Conservation (phyloP, 2,888 invertebrate genomes). For the Drosophila incognita region DNA sequence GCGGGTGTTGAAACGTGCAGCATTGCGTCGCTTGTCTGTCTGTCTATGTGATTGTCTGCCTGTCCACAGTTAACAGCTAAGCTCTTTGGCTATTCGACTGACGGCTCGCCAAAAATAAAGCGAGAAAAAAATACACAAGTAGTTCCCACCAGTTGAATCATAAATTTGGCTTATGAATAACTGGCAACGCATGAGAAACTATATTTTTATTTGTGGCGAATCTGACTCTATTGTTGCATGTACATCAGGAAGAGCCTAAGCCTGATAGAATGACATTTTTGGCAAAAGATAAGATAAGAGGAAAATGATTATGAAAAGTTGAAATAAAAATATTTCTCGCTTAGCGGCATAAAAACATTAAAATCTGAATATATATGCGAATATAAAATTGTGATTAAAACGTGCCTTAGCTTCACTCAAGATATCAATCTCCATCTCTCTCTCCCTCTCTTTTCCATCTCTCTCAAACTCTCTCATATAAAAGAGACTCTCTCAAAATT, state of each 20-base stretch:
- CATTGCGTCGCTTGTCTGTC: conserved; percentile 25
- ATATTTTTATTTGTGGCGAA: background rate
- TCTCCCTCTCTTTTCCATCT: no score
- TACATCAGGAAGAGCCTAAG: background rate
- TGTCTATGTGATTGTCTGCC: background rate
- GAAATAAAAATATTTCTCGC: background rate
- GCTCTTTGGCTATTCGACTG: conserved; percentile 9
- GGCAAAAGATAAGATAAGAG: background rate
- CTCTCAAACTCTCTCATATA: no score
- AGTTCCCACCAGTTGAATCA: conserved; percentile 25
- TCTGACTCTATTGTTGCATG: conserved; percentile 11
- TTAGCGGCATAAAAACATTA: no score
- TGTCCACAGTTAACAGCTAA: conserved; percentile 17
- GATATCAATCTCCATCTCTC: no score
- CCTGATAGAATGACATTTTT: background rate
- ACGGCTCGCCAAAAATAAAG: conserved; percentile 1
- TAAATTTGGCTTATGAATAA: conserved; percentile 21
- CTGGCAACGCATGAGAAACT: conserved; percentile 30
- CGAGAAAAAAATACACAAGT: background rate
- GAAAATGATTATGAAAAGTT: background rate
- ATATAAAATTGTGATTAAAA: background rate
- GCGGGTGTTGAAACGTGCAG: conserved; percentile 69
- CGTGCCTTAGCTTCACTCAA: no score
- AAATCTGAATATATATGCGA: no score
- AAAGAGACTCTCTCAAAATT: no score